A percentile compares a stretch with the other conserved stretches of the same genome.
Conservation (phyloP, 1,140 invertebrate species). For the Dreissena polymorpha region DNA sequence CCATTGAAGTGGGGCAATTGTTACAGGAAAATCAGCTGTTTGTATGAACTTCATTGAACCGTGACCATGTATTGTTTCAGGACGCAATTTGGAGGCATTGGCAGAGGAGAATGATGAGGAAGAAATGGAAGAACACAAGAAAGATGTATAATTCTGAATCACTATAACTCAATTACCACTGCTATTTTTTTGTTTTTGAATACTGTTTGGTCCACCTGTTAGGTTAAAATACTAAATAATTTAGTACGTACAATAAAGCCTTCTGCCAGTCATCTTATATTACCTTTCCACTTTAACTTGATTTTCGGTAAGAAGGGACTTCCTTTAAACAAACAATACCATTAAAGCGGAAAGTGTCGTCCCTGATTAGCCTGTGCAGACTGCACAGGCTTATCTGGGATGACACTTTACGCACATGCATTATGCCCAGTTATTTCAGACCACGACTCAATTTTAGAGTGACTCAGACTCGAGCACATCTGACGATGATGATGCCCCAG, state of each 20-base stretch:
- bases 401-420: too few species aligned
- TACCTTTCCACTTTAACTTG: too few species aligned
- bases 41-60: too few species aligned
- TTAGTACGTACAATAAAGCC: neutral
- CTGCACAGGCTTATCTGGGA: too few species aligned
- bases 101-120: conserved; percentile 69
- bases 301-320: too few species aligned
- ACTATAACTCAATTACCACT: neutral
- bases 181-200: neutral
- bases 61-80: conserved; percentile 3
- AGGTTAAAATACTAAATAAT: neutral
- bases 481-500: conserved; percentile 65
- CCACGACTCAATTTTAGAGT: conserved; percentile 24
- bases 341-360: too few species aligned
- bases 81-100: conserved; percentile 63
- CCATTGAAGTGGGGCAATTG: neutral
- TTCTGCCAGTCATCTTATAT: neutral
- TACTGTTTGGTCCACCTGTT: neutral
- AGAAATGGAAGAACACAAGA: conserved; percentile 55
- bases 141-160: conserved; percentile 23
- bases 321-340: neutral
- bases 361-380: too few species aligned
- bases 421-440: neutral
- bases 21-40: too few species aligned
- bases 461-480: conserved; percentile 60